Base-by-base conservation (phyloP, 2,888 invertebrate genomes). In the Meghimatium bilineatum region DNA sequence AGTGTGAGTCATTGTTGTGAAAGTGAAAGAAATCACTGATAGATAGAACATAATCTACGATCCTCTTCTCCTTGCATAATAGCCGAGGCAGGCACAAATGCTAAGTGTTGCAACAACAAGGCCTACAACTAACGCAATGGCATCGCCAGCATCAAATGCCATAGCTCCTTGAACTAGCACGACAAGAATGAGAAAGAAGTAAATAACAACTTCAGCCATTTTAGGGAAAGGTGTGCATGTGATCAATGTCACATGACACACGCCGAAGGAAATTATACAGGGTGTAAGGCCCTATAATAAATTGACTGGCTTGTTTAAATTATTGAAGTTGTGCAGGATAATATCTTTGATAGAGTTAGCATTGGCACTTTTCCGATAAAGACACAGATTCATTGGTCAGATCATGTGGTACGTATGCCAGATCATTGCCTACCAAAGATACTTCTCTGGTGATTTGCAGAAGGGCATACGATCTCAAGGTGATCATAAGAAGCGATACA, bases 121-220 rank as follows among this genome's bases (percentile, higher is more conserved):
- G 87, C 93, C 93, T 36, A 94, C 87, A 26, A 93, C 89, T 78
- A 94, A 88, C 3, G 93, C 93, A 67, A 92, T 92, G 29, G 91
- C 93, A 88, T 94, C 94, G 17, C 94, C 94, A 14, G 91, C 93
- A 85, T 93, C 93, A 89, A 94, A 93, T 32, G 93, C 93, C 49
- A 89, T 86, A n/a, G 91, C 93, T 12, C 91, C 91, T 32, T 92
- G 91, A 76, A 92, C 81, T 44, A 92, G 86, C 38, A 88, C 82
- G 49, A 90, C 88, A 81, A 91, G 71, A 38, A 90, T 72, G 52
- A 89, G 66, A 66, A 90, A 82, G 10, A 91, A 84, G 14, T n/a
- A 67, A 23, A 77, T 29, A 3, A 80, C 63, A 23, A 77, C 69
- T 60, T 52, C 79, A 29, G 87, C 83, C 85, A 87, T 84, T 71